These are phyloP conservation scores for Arremon brunneinucha DNA, from an alignment of 2,797 vertebrate species.

Conservation along the genomic window DNA sequence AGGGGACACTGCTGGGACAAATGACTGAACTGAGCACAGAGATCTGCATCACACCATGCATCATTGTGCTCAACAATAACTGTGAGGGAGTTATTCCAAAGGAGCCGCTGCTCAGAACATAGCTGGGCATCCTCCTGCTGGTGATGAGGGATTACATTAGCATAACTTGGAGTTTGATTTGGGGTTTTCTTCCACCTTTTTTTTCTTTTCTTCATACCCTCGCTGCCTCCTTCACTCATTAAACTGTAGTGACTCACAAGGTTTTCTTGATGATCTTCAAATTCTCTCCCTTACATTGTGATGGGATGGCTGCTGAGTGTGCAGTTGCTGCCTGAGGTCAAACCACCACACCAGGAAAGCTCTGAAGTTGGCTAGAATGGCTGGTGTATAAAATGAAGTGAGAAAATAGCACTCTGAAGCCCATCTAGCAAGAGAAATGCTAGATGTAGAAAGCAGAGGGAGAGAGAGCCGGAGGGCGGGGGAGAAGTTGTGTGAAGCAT, in stretches of 20 bases:
- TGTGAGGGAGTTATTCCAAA: background rate
- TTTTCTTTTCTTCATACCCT: rapidly evolving
- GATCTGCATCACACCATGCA: background rate
- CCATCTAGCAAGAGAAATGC: background rate
- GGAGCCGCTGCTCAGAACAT: background rate
- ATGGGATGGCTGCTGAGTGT: background rate
- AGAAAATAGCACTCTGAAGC: background rate
- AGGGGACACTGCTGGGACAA: background rate
- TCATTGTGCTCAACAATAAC: background rate
- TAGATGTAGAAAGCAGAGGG: background rate
- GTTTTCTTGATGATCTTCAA: background rate
- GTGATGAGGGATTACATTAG: background rate
- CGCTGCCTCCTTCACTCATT: background rate
- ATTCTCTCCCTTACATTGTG: background rate
- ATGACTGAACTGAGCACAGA: background rate
- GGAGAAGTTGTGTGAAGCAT: background rate
- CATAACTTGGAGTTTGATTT: background rate
- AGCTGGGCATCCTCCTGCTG: background rate
- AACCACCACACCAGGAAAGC: background rate
- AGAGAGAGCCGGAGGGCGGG: rapidly evolving
- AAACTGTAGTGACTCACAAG: background rate
- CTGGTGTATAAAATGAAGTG: background rate
- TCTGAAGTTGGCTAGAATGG: background rate
- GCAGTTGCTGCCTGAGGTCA: background rate
- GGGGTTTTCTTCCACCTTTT: background rate